phyloP scores from a whole-genome alignment of 2,888 invertebrate genomes.

The Troides helena region DNA sequence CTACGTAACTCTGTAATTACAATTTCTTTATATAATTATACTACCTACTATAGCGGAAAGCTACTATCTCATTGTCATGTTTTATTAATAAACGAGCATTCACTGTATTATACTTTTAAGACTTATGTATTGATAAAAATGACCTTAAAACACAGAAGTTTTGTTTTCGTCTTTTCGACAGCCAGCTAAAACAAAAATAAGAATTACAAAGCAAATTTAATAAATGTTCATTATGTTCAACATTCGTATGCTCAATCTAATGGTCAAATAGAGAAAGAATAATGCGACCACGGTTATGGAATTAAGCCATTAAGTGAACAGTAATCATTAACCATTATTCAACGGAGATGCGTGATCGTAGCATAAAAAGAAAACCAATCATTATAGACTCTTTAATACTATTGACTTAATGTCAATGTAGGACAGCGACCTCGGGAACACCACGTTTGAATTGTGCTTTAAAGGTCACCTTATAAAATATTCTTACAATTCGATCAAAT shows the following conservation, averaged over 20 bases:
- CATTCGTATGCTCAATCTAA: not conserved
- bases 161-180: too few species aligned
- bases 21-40: too few species aligned
- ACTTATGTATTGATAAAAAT: too few species aligned
- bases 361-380: conserved; percentile 5
- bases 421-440: conserved; percentile 21
- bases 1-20: too few species aligned
- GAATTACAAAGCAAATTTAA: not conserved
- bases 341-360: conserved; percentile 4
- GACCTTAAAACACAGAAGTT: too few species aligned
- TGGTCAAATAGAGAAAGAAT: not conserved
- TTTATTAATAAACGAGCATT: too few species aligned
- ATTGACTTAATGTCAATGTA: conserved; percentile 22
- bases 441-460: not conserved
- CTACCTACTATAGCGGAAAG: too few species aligned
- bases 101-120: too few species aligned
- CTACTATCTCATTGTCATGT: too few species aligned
- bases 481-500: not conserved
- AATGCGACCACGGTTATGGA: not conserved
- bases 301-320: conserved; percentile 9
- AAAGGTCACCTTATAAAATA: conserved; percentile 20
- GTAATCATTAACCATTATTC: conserved; percentile 2
- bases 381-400: conserved; percentile 6
- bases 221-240: not conserved
- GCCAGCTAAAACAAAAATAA: too few species aligned